Base-by-base conservation (phyloP, 2,888 invertebrate genomes). In the Beris morrisii region DNA sequence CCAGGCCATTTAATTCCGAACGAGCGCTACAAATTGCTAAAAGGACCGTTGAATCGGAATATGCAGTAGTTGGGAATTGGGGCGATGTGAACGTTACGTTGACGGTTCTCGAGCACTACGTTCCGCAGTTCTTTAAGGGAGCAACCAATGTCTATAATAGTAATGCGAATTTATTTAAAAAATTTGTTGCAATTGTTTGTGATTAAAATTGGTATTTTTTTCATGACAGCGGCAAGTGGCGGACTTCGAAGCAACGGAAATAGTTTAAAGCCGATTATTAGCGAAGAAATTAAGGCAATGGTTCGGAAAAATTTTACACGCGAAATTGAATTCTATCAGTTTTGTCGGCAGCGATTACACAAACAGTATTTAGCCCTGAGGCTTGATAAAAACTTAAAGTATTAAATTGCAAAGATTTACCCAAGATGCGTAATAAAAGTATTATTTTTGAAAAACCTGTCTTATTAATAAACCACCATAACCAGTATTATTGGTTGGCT, bases 251-350 rank as follows among this genome's bases (percentile, higher is more conserved):
- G 76, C 87, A 65, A 94, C 81, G 86, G 87, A 70, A 94, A 94
- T 77, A 86, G 87, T 48, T 92, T 92, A 81, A 94, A 94, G 75
- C 93, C 93, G 0, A 87, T 89, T 0, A 91, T 94, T 2, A 88
- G 89, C 53, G 89, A 91, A 72, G 88, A 89, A 73, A 88, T 94
- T 7, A 93, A 91, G 76, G 88, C 91, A 32, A 86, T 93, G 64
- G 90, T 94, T 5, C 84, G 92, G 70, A 85, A 84, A 52, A 93
- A 94, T 80, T 92, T 94, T 78, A 93, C 93, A 0, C 83, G 89
- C 59, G 93, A 94, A 81, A 91, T 93, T 11, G 93, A 94, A 74
- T 93, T 94, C 78, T 94, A 93, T 78, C 87, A 93, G 75, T 94
- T 93, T 78, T 93, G 93, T 79, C 87, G 87, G 73, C 93, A 93